Percentiles rank a stretch among this genome's conserved stretches.
Conservation (phyloP, 2,888 invertebrate genomes). For the Lypha dubia region DNA sequence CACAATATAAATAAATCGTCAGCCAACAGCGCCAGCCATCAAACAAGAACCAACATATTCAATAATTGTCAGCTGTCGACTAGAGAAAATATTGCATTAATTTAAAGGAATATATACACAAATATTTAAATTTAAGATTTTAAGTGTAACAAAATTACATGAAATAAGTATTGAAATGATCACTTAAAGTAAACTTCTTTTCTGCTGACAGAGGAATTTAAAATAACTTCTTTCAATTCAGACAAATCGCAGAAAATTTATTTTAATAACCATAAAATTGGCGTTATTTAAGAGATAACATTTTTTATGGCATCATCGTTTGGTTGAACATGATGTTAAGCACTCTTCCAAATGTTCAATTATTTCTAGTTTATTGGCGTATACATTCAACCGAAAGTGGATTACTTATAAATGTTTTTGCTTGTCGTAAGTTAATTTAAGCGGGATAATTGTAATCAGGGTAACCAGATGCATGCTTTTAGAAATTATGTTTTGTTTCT, state of each 20-base stretch:
- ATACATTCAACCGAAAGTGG: too few species aligned
- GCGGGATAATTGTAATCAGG: too few species aligned
- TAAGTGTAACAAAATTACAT: background rate
- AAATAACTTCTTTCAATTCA: background rate
- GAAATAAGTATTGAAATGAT: background rate
- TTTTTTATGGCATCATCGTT: background rate
- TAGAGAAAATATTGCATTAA: slow-evolving; percentile 35
- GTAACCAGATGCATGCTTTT: too few species aligned
- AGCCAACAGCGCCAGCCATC: background rate
- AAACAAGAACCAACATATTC: slow-evolving; percentile 21
- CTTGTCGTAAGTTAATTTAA: too few species aligned
- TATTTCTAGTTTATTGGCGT: too few species aligned
- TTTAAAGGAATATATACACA: slow-evolving; percentile 10
- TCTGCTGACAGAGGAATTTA: background rate
- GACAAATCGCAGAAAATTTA: background rate
- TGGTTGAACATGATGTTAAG: background rate
- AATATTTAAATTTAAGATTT: slow-evolving; percentile 41
- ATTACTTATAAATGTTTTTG: too few species aligned
- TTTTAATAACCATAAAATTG: background rate
- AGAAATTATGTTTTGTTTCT: too few species aligned
- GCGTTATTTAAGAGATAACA: background rate
- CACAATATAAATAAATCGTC: slow-evolving; percentile 27
- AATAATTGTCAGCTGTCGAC: slow-evolving; percentile 53
- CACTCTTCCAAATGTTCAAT: too few species aligned
- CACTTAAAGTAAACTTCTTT: background rate